phyloP scores from a whole-genome alignment of 2,113 vertebrate genomes.

The Epinephelus cyanopodus region DNA sequence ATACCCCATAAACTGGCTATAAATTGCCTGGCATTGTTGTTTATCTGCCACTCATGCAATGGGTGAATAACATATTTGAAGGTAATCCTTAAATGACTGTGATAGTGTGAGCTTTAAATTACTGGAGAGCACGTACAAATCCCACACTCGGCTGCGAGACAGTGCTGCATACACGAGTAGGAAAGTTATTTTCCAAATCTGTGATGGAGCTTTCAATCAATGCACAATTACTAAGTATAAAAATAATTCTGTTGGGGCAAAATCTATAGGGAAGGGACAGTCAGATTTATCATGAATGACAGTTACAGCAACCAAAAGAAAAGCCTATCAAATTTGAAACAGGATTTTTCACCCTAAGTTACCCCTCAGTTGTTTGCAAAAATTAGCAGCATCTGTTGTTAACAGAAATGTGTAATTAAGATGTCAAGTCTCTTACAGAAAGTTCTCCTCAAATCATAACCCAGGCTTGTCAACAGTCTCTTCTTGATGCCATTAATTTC shows the following conservation, averaged over 20 bases:
- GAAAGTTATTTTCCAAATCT: not conserved
- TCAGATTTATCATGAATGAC: not conserved
- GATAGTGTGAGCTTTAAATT: not conserved
- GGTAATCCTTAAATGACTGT: not conserved
- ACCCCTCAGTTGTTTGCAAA: constrained; percentile 1
- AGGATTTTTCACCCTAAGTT: not conserved
- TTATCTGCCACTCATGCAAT: constrained; percentile 2
- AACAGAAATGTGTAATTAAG: constrained; percentile 51
- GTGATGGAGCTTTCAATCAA: not conserved
- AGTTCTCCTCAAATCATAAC: constrained; percentile 46
- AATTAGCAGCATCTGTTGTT: constrained; percentile 3
- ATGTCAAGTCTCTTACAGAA: constrained; percentile 21
- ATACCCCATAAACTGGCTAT: not conserved
- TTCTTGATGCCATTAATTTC: constrained; percentile 14
- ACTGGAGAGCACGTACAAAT: not conserved
- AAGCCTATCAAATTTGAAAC: not conserved
- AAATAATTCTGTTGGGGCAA: no score
- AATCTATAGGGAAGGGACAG: not conserved
- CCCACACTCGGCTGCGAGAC: not conserved
- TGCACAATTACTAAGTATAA: not conserved
- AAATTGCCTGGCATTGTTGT: not conserved
- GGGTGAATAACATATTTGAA: not conserved
- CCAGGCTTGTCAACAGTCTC: constrained; percentile 13
- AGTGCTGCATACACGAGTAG: not conserved
- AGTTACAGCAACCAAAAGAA: not conserved